Conservation (phyloP, 1,140 invertebrate genomes). For the Teleopsis dalmanni region DNA sequence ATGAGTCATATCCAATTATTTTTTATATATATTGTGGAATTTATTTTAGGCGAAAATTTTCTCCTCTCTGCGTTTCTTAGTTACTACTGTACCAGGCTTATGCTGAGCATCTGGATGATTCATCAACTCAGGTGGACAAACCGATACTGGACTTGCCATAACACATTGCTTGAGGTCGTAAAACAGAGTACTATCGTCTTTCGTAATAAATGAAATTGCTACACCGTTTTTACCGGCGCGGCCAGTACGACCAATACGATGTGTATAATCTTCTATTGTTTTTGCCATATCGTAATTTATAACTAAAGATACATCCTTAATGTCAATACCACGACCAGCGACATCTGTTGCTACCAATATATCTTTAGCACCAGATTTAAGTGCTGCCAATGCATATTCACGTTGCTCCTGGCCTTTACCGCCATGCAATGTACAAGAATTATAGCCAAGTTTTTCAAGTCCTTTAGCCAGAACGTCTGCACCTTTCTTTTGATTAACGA, state of each 20-base stretch:
- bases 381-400: conserved; percentile 93
- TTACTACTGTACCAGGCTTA: conserved; percentile 92
- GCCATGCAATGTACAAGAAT: conserved; percentile 94
- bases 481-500: conserved; percentile 99
- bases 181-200: conserved; percentile 91
- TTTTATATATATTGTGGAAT: not conserved
- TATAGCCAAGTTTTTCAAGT: conserved; percentile 94
- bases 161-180: conserved; percentile 96
- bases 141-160: conserved; percentile 83
- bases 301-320: conserved; percentile 97
- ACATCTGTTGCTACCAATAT: conserved; percentile 99
- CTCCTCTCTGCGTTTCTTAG: conserved; percentile 90
- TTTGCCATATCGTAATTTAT: conserved; percentile 99
- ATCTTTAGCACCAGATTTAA: conserved; percentile 92
- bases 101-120: conserved; percentile 99
- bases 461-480: conserved; percentile 96
- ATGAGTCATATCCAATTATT: not conserved
- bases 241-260: conserved; percentile 98
- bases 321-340: conserved; percentile 99
- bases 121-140: conserved; percentile 91
- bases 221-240: conserved; percentile 96
- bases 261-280: conserved; percentile 97
- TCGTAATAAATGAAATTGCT: conserved; percentile 93
- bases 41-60: conserved; percentile 75
- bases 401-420: conserved; percentile 99